Evolutionary conservation across 2,797 vertebrate species (phyloP).

Genomic region (Valencia hispanica): DNA sequence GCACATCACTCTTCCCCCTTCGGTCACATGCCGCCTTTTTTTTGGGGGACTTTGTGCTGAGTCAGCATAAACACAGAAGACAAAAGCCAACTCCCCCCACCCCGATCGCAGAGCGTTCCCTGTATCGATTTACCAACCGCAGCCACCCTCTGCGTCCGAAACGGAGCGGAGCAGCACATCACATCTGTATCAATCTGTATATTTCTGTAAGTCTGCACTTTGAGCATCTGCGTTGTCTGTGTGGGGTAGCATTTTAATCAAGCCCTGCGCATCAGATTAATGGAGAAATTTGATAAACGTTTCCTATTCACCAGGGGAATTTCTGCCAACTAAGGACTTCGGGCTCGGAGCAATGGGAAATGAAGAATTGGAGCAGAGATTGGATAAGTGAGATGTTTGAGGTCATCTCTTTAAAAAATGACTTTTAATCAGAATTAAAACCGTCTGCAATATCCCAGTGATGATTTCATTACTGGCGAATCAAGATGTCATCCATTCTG

Average conservation of each 20-base stretch:
- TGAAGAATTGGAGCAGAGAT: conserved; percentile 75
- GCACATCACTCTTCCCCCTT: conserved; percentile 67
- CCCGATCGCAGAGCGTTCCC: conserved; percentile 47
- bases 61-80: conserved; percentile 68
- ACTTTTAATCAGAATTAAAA: conserved; percentile 81
- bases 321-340: conserved; percentile 75
- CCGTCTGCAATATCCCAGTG: conserved; percentile 67
- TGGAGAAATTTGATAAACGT: conserved; percentile 80
- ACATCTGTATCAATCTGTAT: conserved; percentile 73
- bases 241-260: conserved; percentile 75
- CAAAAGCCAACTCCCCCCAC: conserved; percentile 54
- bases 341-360: conserved; percentile 65
- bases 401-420: conserved; percentile 76
- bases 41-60: conserved; percentile 72
- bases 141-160: conserved; percentile 52
- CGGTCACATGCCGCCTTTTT: conserved; percentile 66
- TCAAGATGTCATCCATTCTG: conserved; percentile 75
- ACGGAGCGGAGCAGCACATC: conserved; percentile 34
- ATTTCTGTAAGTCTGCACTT: conserved; percentile 62
- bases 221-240: conserved; percentile 68
- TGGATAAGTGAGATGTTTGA: conserved; percentile 73
- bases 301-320: conserved; percentile 64
- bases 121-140: conserved; percentile 61
- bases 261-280: conserved; percentile 73
- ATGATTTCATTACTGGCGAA: conserved; percentile 78